phyloP scores from a whole-genome alignment of 2,113 vertebrate genomes.

The Upupa epops region DNA sequence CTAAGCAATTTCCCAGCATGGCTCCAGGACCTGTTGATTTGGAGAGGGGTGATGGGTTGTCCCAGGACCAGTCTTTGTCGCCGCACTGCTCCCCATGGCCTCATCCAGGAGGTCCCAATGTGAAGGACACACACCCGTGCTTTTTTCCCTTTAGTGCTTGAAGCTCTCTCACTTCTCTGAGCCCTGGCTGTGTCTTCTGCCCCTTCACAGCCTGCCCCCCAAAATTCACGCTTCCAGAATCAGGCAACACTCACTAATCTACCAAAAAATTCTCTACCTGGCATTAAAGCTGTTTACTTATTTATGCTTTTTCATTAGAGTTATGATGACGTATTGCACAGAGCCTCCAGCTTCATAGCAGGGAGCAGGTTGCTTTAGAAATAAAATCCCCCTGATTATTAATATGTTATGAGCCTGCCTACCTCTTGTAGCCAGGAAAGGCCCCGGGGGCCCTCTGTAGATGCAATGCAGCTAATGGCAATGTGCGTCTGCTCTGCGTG shows the following conservation, averaged over 20 bases:
- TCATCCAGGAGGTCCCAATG: accelerated
- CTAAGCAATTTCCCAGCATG: not conserved
- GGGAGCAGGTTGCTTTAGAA: not conserved
- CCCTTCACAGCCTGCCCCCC: not conserved
- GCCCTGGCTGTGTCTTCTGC: not conserved
- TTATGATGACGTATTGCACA: not conserved
- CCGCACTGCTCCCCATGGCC: accelerated
- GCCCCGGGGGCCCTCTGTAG: not conserved
- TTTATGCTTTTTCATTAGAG: not conserved
- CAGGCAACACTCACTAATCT: not conserved
- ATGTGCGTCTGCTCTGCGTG: not conserved
- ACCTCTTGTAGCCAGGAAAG: not conserved
- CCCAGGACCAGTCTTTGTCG: not conserved
- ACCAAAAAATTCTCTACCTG: not conserved
- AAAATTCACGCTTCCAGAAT: not conserved
- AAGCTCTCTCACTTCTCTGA: not conserved
- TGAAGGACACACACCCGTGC: not conserved
- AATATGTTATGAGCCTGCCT: not conserved
- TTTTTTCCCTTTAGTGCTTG: accelerated
- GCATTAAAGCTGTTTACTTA: not conserved
- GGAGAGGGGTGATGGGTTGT: not conserved
- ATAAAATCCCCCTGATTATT: not conserved
- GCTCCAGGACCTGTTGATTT: not conserved
- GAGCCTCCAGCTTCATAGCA: not conserved
- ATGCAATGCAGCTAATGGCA: not conserved